Evolutionary conservation across 2,113 vertebrate genomes (phyloP).

Genomic region (Callipepla californica): DNA sequence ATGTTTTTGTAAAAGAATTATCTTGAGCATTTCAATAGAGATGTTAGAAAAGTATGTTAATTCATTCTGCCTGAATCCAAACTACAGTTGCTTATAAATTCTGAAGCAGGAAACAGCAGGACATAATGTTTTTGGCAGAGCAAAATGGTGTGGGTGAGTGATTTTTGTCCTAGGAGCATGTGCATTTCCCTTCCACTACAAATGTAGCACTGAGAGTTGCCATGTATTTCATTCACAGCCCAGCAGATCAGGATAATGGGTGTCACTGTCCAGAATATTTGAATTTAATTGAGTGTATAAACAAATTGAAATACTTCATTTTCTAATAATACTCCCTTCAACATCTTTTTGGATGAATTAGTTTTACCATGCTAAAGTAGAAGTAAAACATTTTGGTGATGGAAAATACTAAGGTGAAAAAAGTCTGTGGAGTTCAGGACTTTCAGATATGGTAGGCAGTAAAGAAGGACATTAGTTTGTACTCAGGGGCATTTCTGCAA

Average conservation of each 20-base stretch:
- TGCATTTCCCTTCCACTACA: not conserved
- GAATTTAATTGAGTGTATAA: not conserved
- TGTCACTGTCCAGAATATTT: not conserved
- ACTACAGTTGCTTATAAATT: not conserved
- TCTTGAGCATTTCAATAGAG: not conserved
- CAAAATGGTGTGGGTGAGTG: not conserved
- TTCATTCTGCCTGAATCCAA: not conserved
- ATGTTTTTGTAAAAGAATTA: not conserved
- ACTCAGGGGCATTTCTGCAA: not conserved
- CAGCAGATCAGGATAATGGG: not conserved
- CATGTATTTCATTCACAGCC: not conserved
- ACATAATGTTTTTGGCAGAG: not conserved
- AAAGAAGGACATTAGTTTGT: not conserved
- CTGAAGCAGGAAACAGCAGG: not conserved
- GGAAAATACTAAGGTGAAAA: not conserved
- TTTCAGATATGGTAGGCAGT: not conserved
- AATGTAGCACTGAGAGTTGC: not conserved
- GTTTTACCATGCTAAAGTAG: not conserved
- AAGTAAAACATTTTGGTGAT: not conserved
- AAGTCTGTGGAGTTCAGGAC: not conserved
- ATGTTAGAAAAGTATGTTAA: not conserved
- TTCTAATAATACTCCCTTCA: fast-evolving
- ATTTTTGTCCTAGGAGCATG: not conserved
- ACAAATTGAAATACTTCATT: not conserved
- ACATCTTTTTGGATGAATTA: not conserved